phyloP scores from a whole-genome alignment of 64 coral and sea anemone genomes.

The Anthopleura sola region DNA sequence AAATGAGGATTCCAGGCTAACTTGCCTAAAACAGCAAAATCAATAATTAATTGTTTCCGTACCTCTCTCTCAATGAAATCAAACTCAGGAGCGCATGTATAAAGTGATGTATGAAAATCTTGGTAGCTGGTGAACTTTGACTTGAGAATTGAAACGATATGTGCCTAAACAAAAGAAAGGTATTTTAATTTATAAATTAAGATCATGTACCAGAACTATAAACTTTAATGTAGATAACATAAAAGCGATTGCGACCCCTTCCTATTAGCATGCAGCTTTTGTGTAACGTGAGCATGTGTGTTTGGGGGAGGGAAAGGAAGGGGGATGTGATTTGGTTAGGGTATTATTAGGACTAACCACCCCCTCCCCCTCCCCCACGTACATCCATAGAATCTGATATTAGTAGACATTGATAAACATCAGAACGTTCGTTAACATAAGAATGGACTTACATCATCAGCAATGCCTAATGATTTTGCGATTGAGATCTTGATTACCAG shows the following conservation, averaged over 20 bases:
- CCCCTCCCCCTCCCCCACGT: no score
- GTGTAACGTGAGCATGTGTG: not conserved
- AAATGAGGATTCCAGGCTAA: no score
- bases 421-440: not conserved
- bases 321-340: not conserved
- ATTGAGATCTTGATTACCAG: slow-evolving; percentile 64
- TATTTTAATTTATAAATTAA: no score
- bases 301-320: not conserved
- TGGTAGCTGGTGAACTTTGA: slow-evolving; percentile 95
- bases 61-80: slow-evolving; percentile 94
- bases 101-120: slow-evolving; percentile 94
- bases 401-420: no score
- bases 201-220: no score
- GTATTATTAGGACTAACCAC: no score
- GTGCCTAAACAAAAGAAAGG: slow-evolving; percentile 64
- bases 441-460: slow-evolving; percentile 82
- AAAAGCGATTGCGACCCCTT: no score
- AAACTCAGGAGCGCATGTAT: slow-evolving; percentile 97
- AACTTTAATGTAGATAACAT: no score
- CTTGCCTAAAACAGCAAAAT: no score
- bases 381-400: no score
- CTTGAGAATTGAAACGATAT: slow-evolving; percentile 87
- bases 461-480: slow-evolving; percentile 72
- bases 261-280: no score
- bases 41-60: not conserved